Evolutionary conservation across 2,113 vertebrate genomes (phyloP), one percentile per base, ranked within the genome.

Genomic region (Casuarius casuarius): DNA sequence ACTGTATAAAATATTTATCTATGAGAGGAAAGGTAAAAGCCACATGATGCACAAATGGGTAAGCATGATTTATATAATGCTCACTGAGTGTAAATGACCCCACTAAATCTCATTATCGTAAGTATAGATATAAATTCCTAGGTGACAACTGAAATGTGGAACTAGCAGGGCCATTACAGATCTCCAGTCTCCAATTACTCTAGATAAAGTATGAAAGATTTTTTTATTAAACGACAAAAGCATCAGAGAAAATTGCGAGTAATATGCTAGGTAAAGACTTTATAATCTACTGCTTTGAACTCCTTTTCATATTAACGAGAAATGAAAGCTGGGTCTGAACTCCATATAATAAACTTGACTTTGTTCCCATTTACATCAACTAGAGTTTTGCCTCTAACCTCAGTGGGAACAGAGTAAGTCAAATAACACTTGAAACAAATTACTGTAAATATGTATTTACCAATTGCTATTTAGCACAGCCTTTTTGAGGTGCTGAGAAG

Each of bases 81-180:
- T 91, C 84, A 62, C 78, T 81, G 61, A 92, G 73, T 90, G 56
- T 67, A 95, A 95, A 72, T 91, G 85, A 94, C 75, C 82, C 91
- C 91, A 93, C 77, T 94, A 96, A 97, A 95, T 94, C 94, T 96
- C 81, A 93, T 95, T 97, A 96, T 91, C 54, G 38, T 93, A 90
- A 97, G 96, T 94, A 96, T 15, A 96, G 95, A 89, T 93, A 97
- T 86, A 95, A 97, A 97, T 97, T 95, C 90, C 80, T 85, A 82
- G 46, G 84, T 92, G 96, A 94, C 92, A 96, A 93, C 33, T 62
- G 84, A 95, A 96, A 96, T 68, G 66, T 93, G 81, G 87, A 96
- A 86, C 94, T 89, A 94, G 86, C 90, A 95, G 66, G 3, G 93
- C 40, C 58, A 89, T 89, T 95, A 94, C 78, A 88, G 91, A 96